Conservation (phyloP, 2,113 vertebrate species). For the Ptyas mucosa region DNA sequence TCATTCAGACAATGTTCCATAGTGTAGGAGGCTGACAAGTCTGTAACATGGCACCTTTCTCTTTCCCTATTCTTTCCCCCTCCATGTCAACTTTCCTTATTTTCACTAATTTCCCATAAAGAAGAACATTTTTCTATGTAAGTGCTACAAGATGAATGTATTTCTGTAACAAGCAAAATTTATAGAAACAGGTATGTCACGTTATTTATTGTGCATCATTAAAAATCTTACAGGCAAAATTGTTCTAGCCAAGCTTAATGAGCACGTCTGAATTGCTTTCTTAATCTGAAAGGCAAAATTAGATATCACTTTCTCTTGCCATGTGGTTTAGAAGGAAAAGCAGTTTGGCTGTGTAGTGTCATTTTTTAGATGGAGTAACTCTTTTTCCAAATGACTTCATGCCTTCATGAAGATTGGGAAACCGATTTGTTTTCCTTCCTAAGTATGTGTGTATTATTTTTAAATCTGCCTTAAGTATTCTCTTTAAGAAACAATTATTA, state of each 20-base stretch:
- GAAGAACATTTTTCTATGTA: conserved; percentile 15
- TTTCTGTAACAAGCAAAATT: neutral
- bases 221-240: conserved; percentile 16
- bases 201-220: neutral
- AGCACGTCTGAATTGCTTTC: conserved; percentile 27
- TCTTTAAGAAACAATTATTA: neutral
- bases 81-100: conserved; percentile 25
- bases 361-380: conserved; percentile 20
- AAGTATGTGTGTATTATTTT: neutral
- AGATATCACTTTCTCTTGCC: conserved; percentile 39
- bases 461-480: conserved; percentile 4
- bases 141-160: neutral
- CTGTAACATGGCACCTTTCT: conserved; percentile 13
- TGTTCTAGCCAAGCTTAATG: conserved; percentile 25
- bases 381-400: conserved; percentile 35
- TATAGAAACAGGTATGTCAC: neutral
- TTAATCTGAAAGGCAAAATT: conserved; percentile 29
- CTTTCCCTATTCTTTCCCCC: neutral
- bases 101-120: conserved; percentile 39
- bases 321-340: conserved; percentile 43
- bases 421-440: neutral
- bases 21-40: conserved; percentile 6
- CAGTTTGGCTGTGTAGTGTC: conserved; percentile 27
- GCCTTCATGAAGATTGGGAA: neutral
- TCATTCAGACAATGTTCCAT: conserved; percentile 5